Conservation (phyloP, 2,113 vertebrate species). For the Campylomormyrus tamandua region DNA sequence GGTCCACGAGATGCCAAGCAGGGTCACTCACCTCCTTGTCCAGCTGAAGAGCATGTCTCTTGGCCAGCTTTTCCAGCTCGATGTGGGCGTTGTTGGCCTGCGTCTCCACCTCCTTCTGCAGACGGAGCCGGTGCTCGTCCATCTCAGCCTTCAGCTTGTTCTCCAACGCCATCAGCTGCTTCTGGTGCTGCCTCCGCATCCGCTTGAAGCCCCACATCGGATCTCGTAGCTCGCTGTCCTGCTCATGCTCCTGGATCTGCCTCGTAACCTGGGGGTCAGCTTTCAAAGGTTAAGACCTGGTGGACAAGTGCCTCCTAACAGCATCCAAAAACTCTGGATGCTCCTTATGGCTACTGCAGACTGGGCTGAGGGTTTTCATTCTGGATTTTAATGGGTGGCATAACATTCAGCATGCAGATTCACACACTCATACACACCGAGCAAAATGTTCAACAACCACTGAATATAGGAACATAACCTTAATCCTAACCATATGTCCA, state of each 20-base stretch:
- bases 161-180: conserved; percentile 99
- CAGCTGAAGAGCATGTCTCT: conserved; percentile 83
- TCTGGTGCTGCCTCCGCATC: conserved; percentile 99
- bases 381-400: not conserved
- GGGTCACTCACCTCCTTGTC: conserved; percentile 83
- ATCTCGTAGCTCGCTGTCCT: conserved; percentile 98
- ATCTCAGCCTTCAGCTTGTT: conserved; percentile 99
- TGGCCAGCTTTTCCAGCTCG: conserved; percentile 98
- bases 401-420: not conserved
- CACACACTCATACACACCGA: not conserved
- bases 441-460: not conserved
- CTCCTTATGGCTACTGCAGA: not conserved
- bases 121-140: conserved; percentile 98
- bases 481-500: not conserved
- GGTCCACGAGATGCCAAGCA: not conserved
- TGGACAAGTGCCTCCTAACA: too few relatives aligned
- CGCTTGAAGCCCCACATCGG: conserved; percentile 99
- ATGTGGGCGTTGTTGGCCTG: conserved; percentile 99
- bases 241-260: conserved; percentile 99
- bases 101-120: conserved; percentile 98
- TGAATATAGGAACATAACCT: not conserved
- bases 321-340: not conserved
- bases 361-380: not conserved
- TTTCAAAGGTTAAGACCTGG: not conserved
- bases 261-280: conserved; percentile 78